phyloP scores from a whole-genome alignment of 2,797 vertebrate species.

The Brachyrhaphis roseni region DNA sequence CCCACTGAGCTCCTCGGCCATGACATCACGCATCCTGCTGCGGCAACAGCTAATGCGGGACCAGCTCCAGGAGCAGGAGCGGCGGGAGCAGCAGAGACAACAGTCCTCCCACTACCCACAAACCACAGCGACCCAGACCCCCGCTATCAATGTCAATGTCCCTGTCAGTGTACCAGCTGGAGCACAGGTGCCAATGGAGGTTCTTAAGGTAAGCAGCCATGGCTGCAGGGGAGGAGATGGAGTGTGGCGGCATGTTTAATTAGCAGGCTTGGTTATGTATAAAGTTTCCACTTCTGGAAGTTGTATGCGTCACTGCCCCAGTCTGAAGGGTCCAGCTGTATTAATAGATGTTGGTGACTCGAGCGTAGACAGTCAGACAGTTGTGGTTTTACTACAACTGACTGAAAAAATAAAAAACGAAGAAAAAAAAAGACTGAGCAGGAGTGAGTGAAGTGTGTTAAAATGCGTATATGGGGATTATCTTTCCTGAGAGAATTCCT shows the following conservation, averaged over 20 bases:
- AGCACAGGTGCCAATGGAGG: constrained; percentile 95
- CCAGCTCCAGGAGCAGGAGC: constrained; percentile 97
- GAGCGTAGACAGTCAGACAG: constrained; percentile 59
- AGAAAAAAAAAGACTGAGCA: constrained; percentile 45
- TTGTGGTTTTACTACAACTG: constrained; percentile 67
- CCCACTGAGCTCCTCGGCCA: constrained; percentile 92
- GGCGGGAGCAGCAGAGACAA: constrained; percentile 90
- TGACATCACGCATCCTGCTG: constrained; percentile 96
- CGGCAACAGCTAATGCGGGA: constrained; percentile 99
- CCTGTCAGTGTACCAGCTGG: constrained; percentile 84
- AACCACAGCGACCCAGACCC: constrained; percentile 86
- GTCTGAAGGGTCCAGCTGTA: constrained; percentile 53
- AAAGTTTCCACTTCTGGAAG: constrained; percentile 70
- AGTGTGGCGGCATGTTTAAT: constrained; percentile 10
- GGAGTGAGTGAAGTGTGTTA: constrained; percentile 82
- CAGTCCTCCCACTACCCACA: constrained; percentile 91
- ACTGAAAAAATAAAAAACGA: constrained; percentile 47
- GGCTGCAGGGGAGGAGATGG: not conserved
- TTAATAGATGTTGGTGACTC: constrained; percentile 66
- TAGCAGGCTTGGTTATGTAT: constrained; percentile 31
- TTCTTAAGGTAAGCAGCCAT: constrained; percentile 89
- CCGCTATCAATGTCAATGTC: constrained; percentile 93
- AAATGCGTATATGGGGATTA: constrained; percentile 84
- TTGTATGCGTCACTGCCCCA: constrained; percentile 64
- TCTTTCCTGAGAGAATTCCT: constrained; percentile 85